phyloP scores from a whole-genome alignment of 2,888 invertebrate genomes.

The Venustoraphidia nigricollis region DNA sequence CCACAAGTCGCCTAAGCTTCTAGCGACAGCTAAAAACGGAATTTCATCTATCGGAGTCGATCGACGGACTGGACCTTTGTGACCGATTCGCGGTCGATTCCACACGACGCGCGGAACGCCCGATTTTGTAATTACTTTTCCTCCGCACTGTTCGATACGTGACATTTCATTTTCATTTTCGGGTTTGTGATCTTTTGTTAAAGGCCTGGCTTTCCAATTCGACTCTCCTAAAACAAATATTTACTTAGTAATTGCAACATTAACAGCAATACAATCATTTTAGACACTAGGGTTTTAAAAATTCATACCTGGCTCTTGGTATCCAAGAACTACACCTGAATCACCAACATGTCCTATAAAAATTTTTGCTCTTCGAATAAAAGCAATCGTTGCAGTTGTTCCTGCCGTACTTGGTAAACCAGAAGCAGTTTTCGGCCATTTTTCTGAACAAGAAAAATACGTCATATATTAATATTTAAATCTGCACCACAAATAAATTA shows the following conservation, averaged over 20 bases:
- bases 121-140: slow-evolving; percentile 58
- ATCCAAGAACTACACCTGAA: slow-evolving; percentile 66
- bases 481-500: not conserved
- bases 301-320: slow-evolving; percentile 21
- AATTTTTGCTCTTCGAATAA: slow-evolving; percentile 84
- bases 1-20: slow-evolving; percentile 94
- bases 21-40: slow-evolving; percentile 89
- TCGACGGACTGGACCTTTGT: slow-evolving; percentile 74
- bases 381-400: slow-evolving; percentile 91
- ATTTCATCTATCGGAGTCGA: slow-evolving; percentile 87
- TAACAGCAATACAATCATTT: not conserved
- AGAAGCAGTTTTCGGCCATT: slow-evolving; percentile 93
- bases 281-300: not conserved
- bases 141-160: slow-evolving; percentile 68
- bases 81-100: slow-evolving; percentile 79
- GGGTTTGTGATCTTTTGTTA: slow-evolving; percentile 92
- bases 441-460: slow-evolving; percentile 37
- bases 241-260: not conserved
- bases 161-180: slow-evolving; percentile 70
- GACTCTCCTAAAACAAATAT: slow-evolving; percentile 32
- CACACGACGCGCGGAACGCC: slow-evolving; percentile 95
- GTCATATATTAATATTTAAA: not conserved
- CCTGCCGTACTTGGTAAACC: slow-evolving; percentile 94
- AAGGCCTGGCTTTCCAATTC: slow-evolving; percentile 63
- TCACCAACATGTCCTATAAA: slow-evolving; percentile 99